Percentiles rank a stretch among this genome's conserved stretches.
Conservation (phyloP, 1,140 invertebrate species). For the Hesperophylax magnus region DNA sequence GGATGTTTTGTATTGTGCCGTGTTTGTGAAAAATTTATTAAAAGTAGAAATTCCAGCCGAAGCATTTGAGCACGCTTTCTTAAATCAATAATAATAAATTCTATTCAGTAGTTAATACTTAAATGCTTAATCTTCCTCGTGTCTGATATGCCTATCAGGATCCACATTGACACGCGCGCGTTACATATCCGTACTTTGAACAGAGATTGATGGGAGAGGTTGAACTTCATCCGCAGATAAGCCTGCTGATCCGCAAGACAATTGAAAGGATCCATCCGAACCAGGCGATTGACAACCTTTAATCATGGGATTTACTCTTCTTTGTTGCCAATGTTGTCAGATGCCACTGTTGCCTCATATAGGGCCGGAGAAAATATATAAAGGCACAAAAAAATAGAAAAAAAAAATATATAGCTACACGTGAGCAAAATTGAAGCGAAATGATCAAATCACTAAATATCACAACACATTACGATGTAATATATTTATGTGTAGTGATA, state of each 20-base stretch:
- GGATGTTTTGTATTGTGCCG: no score
- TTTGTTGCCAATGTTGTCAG: neutral
- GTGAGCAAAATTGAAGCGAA: neutral
- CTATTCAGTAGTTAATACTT: neutral
- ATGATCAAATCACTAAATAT: no score
- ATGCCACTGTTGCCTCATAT: neutral
- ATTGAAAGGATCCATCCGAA: neutral
- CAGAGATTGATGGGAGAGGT: neutral
- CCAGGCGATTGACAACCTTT: neutral
- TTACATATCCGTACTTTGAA: neutral
- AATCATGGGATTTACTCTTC: neutral
- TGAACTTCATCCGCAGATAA: neutral
- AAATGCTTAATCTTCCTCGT: neutral
- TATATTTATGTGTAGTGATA: no score
- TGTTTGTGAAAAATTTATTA: no score
- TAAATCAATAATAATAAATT: neutral
- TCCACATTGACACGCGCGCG: neutral
- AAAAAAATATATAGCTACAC: no score
- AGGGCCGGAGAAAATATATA: neutral
- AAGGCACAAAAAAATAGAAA: neutral
- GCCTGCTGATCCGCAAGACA: neutral
- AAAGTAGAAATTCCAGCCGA: neutral
- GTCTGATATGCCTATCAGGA: neutral
- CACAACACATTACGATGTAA: no score
- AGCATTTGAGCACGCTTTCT: neutral